A percentile compares a stretch with the other conserved stretches of the same genome.
Conservation (phyloP, 1,140 invertebrate genomes). For the Heliconius himera region DNA sequence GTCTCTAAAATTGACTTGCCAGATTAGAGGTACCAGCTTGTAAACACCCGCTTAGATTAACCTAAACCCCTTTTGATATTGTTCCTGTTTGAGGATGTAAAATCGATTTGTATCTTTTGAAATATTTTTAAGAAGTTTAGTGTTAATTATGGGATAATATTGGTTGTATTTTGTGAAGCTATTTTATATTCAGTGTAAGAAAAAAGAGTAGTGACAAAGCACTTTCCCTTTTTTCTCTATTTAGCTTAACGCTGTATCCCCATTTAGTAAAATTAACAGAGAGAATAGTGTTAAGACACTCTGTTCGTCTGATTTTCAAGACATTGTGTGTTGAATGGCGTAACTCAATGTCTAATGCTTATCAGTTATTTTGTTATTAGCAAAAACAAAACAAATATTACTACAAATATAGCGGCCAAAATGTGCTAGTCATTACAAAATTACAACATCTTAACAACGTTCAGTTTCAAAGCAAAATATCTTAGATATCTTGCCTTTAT, state of each 20-base stretch:
- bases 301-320: background rate
- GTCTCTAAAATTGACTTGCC: conserved; percentile 7
- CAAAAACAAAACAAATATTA: background rate
- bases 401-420: background rate
- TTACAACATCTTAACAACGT: background rate
- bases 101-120: background rate
- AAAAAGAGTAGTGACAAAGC: no score
- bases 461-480: conserved; percentile 1
- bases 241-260: background rate
- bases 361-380: no score
- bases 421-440: background rate
- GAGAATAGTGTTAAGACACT: background rate
- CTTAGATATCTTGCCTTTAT: background rate
- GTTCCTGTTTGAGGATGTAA: background rate
- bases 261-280: background rate
- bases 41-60: background rate
- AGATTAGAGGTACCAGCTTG: background rate
- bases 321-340: no score
- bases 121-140: background rate
- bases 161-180: no score
- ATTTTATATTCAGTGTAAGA: no score
- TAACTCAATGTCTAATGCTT: no score
- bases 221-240: no score
- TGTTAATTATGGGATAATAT: no score
- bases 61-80: background rate